Evolutionary conservation across 2,888 invertebrate species (phyloP).

Genomic region (Sabatieria punctata): DNA sequence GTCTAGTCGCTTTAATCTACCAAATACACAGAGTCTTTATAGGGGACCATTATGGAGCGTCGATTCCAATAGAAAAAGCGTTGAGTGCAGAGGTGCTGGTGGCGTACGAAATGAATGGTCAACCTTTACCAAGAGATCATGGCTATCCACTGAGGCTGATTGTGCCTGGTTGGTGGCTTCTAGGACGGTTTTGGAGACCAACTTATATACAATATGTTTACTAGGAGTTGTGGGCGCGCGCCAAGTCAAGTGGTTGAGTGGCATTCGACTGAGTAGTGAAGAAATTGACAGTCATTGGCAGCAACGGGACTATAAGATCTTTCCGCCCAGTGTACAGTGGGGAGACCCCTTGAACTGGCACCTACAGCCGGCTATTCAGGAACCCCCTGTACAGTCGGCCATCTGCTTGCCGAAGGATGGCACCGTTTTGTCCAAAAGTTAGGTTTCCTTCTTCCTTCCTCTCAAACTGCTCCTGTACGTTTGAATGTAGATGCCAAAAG

Average conservation of each 20-base stretch:
- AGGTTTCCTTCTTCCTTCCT: neutral
- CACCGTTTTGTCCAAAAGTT: conserved; percentile 26
- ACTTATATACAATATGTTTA: too few relatives aligned
- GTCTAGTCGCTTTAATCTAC: too few relatives aligned
- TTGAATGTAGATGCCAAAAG: conserved; percentile 14
- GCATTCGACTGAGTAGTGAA: conserved; percentile 55
- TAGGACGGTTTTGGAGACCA: too few relatives aligned
- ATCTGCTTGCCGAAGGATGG: conserved; percentile 61
- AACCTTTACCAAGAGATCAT: conserved; percentile 62
- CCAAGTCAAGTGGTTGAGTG: conserved; percentile 81
- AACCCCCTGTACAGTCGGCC: conserved; percentile 81
- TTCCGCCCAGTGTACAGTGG: neutral
- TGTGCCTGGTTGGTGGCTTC: conserved; percentile 80
- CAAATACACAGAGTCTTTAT: too few relatives aligned
- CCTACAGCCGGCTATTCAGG: conserved; percentile 59
- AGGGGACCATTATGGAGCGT: conserved; percentile 19
- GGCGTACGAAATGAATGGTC: conserved; percentile 83
- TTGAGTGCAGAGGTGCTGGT: conserved; percentile 61
- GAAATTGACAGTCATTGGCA: conserved; percentile 92
- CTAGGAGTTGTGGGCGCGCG: conserved; percentile 57
- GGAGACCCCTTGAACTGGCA: neutral
- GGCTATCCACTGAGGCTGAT: conserved; percentile 68
- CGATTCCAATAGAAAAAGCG: conserved; percentile 65
- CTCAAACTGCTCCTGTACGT: neutral
- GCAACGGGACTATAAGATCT: conserved; percentile 70